phyloP scores from a whole-genome alignment of 2,888 invertebrate genomes.

The Ennomos quercinarius region DNA sequence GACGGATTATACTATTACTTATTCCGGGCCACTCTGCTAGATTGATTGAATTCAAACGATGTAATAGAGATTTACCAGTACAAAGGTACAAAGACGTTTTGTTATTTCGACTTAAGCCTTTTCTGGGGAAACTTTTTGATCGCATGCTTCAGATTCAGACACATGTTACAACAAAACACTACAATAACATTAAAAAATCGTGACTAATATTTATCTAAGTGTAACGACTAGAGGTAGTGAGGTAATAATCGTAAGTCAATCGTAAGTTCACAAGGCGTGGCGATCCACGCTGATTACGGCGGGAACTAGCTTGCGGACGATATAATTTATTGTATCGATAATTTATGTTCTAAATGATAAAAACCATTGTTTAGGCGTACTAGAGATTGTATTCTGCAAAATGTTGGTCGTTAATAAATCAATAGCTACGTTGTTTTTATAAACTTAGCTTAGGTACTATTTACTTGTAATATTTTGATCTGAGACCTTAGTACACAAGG shows the following conservation, averaged over 20 bases:
- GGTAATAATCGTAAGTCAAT: conserved; percentile 35
- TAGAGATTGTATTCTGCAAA: not conserved
- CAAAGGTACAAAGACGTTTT: no score
- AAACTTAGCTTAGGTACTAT: no score
- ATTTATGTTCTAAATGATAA: conserved; percentile 10
- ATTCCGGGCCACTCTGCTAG: not conserved
- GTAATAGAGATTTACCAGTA: conserved; percentile 15
- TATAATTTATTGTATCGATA: conserved; percentile 14
- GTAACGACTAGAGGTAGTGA: conserved; percentile 18
- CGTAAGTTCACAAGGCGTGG: conserved; percentile 37
- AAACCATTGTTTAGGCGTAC: conserved; percentile 7
- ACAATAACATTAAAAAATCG: conserved; percentile 7
- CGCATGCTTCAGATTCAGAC: no score
- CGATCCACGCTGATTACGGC: conserved; percentile 32
- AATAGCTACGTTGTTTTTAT: no score
- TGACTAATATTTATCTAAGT: conserved; percentile 12
- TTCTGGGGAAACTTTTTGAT: no score
- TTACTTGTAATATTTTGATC: conserved; percentile 1
- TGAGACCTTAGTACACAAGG: not conserved
- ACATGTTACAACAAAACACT: no score
- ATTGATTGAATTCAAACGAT: conserved; percentile 36
- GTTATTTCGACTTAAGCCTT: no score
- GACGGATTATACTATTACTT: conserved; percentile 28
- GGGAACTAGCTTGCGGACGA: conserved; percentile 22
- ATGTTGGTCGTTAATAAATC: not conserved